phyloP scores from a whole-genome alignment of 2,888 invertebrate genomes.

The Lasioglossum morio region DNA sequence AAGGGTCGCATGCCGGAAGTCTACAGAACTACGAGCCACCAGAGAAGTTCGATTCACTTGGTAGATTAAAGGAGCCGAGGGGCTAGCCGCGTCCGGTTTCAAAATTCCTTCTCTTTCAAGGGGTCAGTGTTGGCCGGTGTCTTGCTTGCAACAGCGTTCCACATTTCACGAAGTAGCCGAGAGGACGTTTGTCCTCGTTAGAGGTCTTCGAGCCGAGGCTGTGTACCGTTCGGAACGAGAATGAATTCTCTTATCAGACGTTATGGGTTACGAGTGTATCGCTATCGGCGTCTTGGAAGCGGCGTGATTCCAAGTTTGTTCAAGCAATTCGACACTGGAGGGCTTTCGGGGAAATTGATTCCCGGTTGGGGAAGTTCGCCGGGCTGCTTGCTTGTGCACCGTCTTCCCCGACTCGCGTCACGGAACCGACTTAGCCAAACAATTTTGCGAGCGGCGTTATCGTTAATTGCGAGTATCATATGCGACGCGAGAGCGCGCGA shows the following conservation, averaged over 20 bases:
- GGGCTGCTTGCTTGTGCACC: neutral
- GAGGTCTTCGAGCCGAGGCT: neutral
- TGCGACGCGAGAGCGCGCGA: neutral
- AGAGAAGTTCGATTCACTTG: neutral
- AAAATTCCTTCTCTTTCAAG: neutral
- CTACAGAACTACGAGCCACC: neutral
- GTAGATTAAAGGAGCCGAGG: neutral
- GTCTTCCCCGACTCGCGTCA: neutral
- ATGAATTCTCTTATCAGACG: conserved; percentile 16
- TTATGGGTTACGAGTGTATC: conserved; percentile 7
- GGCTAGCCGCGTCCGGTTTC: neutral
- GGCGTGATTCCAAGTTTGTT: conserved; percentile 49
- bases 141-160: neutral
- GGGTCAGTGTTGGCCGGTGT: neutral
- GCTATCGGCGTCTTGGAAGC: conserved; percentile 29
- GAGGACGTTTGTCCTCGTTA: neutral
- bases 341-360: conserved; percentile 48
- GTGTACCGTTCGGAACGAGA: neutral
- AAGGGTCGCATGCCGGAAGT: neutral
- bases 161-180: neutral
- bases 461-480: conserved; percentile 36
- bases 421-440: conserved; percentile 24
- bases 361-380: conserved; percentile 4
- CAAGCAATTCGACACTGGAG: conserved; percentile 48
- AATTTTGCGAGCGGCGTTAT: conserved; percentile 14